These are phyloP conservation scores for Nipponia nippon DNA, from an alignment of 2,113 vertebrate species.

Conservation along the genomic window DNA sequence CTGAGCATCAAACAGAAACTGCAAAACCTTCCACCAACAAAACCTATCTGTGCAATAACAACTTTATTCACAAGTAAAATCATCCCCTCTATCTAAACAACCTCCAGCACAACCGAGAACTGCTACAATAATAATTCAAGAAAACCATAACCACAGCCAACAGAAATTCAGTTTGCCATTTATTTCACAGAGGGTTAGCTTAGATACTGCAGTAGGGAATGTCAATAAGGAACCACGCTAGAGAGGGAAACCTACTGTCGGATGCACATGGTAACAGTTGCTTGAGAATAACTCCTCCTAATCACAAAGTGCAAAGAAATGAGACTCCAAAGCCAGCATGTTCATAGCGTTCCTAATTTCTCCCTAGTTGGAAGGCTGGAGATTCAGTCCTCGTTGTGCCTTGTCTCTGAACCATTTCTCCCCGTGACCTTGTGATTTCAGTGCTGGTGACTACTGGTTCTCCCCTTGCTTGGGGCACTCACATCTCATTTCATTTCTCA, in stretches of 20 bases:
- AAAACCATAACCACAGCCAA: not conserved
- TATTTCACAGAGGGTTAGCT: not conserved
- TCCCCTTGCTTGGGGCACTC: not conserved
- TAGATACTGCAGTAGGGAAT: not conserved
- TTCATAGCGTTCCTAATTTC: not conserved
- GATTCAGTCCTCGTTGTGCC: not conserved
- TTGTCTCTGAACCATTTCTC: not conserved
- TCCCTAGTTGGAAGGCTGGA: not conserved
- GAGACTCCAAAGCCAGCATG: not conserved
- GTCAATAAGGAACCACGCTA: not conserved
- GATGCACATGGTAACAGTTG: not conserved
- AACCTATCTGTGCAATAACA: not conserved
- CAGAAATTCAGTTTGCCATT: not conserved
- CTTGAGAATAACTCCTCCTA: not conserved
- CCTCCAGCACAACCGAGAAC: not conserved
- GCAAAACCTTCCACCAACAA: not conserved
- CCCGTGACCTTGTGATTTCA: not conserved
- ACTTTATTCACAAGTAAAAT: not conserved
- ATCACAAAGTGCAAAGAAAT: not conserved
- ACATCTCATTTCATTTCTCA: not conserved
- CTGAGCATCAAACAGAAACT: not conserved
- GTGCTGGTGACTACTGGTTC: not conserved
- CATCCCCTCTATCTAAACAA: not conserved
- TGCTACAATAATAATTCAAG: not conserved
- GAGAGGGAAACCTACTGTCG: not conserved